phyloP scores from a whole-genome alignment of 2,113 vertebrate species.

The Menura novaehollandiae region DNA sequence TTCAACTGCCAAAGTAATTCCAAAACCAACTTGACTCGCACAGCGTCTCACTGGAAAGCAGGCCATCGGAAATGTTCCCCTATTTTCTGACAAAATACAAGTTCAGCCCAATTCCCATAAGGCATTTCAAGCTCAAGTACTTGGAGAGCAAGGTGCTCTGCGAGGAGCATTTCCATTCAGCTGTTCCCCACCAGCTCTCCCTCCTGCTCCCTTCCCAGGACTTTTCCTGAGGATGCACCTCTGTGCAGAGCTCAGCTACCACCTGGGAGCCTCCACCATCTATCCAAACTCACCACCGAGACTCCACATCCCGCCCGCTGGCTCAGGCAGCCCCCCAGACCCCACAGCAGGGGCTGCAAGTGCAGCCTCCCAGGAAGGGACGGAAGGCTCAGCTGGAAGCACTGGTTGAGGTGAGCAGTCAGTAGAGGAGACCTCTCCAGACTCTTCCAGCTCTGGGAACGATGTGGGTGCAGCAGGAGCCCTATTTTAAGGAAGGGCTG shows the following conservation, averaged over 20 bases:
- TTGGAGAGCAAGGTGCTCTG: accelerated
- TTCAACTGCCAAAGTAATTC: neutral
- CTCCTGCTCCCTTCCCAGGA: neutral
- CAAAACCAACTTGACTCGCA: neutral
- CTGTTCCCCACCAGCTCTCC: neutral
- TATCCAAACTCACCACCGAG: neutral
- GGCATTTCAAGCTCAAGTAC: neutral
- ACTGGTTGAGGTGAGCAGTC: neutral
- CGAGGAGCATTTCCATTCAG: neutral
- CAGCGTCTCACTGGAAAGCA: neutral
- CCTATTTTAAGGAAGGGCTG: neutral
- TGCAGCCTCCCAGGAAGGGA: neutral
- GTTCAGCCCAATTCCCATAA: neutral
- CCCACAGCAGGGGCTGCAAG: neutral
- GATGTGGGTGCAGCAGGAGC: accelerated
- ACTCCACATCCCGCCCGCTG: neutral
- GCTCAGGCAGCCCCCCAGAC: neutral
- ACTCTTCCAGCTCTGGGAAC: accelerated
- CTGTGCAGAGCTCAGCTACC: neutral
- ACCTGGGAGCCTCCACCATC: neutral
- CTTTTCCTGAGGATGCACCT: neutral
- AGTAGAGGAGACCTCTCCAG: neutral
- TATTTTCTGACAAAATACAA: neutral
- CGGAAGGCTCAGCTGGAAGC: neutral
- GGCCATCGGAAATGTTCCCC: neutral